phyloP scores from a whole-genome alignment of 2,888 invertebrate genomes.

The Cosmorhoe ocellata region DNA sequence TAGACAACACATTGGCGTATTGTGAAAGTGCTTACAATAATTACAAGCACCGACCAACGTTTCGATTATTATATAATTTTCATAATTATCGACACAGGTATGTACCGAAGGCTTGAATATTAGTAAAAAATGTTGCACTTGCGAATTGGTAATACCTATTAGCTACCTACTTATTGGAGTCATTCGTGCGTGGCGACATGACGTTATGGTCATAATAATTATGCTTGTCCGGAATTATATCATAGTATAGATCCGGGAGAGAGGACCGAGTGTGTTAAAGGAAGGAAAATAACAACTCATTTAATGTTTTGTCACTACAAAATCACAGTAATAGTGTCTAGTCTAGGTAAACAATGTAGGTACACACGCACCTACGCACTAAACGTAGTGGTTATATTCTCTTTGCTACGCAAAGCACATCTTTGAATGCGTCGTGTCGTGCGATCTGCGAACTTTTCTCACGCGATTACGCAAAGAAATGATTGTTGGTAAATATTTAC shows the following conservation, averaged over 20 bases:
- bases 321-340: too few species aligned
- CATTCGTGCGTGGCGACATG: slow-evolving; percentile 52
- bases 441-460: slow-evolving; percentile 44
- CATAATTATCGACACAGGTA: slow-evolving; percentile 38
- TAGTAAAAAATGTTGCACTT: slow-evolving; percentile 26
- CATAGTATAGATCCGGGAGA: slow-evolving; percentile 45
- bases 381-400: too few species aligned
- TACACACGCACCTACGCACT: too few species aligned
- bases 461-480: slow-evolving; percentile 46
- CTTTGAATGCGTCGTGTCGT: slow-evolving; percentile 19
- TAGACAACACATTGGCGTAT: background rate
- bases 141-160: background rate
- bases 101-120: slow-evolving; percentile 17
- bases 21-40: slow-evolving; percentile 32
- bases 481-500: slow-evolving; percentile 24
- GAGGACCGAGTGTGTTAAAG: background rate
- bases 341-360: too few species aligned
- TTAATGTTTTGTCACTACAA: too few species aligned
- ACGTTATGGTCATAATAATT: slow-evolving; percentile 29
- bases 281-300: background rate
- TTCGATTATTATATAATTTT: slow-evolving; percentile 45
- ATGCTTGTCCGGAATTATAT: slow-evolving; percentile 29
- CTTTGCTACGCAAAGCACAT: too few species aligned
- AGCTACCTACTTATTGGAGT: slow-evolving; percentile 20
- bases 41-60: slow-evolving; percentile 25